A percentile compares a stretch with the other conserved stretches of the same genome.
phyloP scores from a whole-genome alignment of 2,888 invertebrate genomes.

The Zootermopsis nevadensis region DNA sequence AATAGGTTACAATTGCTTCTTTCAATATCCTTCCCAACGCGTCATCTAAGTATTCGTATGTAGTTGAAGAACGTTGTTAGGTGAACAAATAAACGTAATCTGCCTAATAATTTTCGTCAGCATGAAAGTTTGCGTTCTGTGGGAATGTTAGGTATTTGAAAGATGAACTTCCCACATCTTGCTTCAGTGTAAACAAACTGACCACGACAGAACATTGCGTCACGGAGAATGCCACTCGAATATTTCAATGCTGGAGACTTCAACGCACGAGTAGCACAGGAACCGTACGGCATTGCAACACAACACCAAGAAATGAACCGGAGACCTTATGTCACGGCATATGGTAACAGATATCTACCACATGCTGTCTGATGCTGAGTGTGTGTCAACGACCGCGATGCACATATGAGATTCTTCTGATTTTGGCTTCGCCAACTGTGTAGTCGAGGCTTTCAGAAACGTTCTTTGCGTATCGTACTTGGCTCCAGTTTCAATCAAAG shows the following conservation, averaged over 20 bases:
- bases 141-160: neutral
- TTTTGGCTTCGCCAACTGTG: neutral
- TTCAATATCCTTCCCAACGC: too few species aligned
- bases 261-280: neutral
- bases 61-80: too few species aligned
- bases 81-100: too few species aligned
- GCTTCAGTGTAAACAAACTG: neutral
- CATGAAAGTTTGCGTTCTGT: neutral
- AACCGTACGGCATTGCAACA: constrained; percentile 4
- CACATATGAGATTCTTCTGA: neutral
- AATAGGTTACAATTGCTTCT: too few species aligned
- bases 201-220: neutral
- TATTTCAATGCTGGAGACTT: neutral
- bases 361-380: constrained; percentile 5
- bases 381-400: constrained; percentile 11
- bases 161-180: neutral
- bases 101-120: too few species aligned
- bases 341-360: neutral
- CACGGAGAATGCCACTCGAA: neutral
- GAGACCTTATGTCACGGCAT: constrained; percentile 17
- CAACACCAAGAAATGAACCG: constrained; percentile 20
- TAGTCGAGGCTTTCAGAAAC: neutral
- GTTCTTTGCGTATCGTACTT: too few species aligned
- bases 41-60: too few species aligned
- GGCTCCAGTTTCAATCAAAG: too few species aligned